Conservation (phyloP, 2,888 invertebrate species). For the Onchidella celtica region DNA sequence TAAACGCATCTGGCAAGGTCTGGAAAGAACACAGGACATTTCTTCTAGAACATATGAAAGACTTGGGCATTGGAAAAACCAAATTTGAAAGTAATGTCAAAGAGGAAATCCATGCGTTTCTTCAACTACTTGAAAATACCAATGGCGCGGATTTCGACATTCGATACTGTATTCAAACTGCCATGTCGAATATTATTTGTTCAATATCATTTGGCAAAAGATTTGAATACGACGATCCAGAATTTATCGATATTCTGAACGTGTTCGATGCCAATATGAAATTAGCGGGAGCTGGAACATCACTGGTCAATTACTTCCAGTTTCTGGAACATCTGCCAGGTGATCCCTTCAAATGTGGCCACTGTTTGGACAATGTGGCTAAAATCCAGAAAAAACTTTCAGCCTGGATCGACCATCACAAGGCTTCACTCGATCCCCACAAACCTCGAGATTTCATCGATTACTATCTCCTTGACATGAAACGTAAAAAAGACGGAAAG, state of each 20-base stretch:
- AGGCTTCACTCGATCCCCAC: conserved; percentile 47
- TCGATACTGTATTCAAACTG: conserved; percentile 51
- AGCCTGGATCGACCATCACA: conserved; percentile 53
- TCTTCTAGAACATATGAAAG: conserved; percentile 53
- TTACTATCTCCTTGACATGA: conserved; percentile 60
- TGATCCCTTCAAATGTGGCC: conserved; percentile 55
- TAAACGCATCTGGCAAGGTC: conserved; percentile 54
- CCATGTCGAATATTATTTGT: conserved; percentile 61
- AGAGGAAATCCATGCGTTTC: conserved; percentile 56
- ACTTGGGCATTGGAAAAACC: conserved; percentile 60
- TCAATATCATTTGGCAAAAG: conserved; percentile 61
- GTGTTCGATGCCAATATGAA: conserved; percentile 59
- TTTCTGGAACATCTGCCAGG: conserved; percentile 55
- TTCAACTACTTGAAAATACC: conserved; percentile 51
- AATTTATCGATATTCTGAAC: conserved; percentile 57
- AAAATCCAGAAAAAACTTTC: conserved; percentile 54
- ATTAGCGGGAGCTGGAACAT: conserved; percentile 52
- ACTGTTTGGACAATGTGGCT: conserved; percentile 53
- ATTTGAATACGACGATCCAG: conserved; percentile 60
- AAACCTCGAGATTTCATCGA: conserved; percentile 63
- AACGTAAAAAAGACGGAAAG: conserved; percentile 45
- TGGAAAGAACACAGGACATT: conserved; percentile 65
- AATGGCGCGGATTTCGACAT: conserved; percentile 56
- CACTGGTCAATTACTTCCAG: conserved; percentile 58
- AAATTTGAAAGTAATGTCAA: conserved; percentile 58